Base-by-base conservation (phyloP, 2,113 vertebrate species). In the Picathartes gymnocephalus region DNA sequence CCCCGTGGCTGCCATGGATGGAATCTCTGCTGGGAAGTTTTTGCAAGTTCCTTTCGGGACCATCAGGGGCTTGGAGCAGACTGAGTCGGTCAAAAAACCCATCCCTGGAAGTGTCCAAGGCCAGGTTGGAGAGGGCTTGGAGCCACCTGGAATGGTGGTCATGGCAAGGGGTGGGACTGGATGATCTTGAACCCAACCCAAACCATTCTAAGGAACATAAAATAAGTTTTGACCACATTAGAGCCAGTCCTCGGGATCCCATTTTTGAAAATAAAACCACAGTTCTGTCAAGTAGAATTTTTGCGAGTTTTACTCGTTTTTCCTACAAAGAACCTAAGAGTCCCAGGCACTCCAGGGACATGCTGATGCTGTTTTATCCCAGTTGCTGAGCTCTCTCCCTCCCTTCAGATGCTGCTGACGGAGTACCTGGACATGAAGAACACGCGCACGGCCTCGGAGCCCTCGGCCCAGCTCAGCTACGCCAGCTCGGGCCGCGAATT, bases 341-440 rank as follows among this genome's bases (percentile, higher is more conserved):
- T 73, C 51, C 93, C 96, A 79, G 85, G 64, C 86, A 31, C 80
- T 65, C 60, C 40, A 51, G 48, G 91, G 97, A 66, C 48, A 5
- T 94, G 47, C 58, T 77, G 95, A 42, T 33, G 68, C 58, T 92
- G 86, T 56, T 96, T 23, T 77, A 86, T 96, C 92, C 95, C 61
- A 88, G 86, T 47, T 92, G 94, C 95, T 93, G 94, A 97, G 70
- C 84, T 92, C 17, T 24, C 7, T 51, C 71, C 21, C 83, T 54
- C 93, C 58, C 9, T 16, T 6, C 71, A 99, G 99, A 98, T 99
- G 95, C 97, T 99, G 96, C 98, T 99, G 50, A 99, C 99, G 4
- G 99, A 99, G 84, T 99, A 99, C 72, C 98, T 99, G 97, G 99
- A 99, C 73, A 99, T 99, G 98, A 99, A 99, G 97, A 99, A 99